Evolutionary conservation across 2,888 invertebrate species (phyloP).

Genomic region (Cantharis nigra): DNA sequence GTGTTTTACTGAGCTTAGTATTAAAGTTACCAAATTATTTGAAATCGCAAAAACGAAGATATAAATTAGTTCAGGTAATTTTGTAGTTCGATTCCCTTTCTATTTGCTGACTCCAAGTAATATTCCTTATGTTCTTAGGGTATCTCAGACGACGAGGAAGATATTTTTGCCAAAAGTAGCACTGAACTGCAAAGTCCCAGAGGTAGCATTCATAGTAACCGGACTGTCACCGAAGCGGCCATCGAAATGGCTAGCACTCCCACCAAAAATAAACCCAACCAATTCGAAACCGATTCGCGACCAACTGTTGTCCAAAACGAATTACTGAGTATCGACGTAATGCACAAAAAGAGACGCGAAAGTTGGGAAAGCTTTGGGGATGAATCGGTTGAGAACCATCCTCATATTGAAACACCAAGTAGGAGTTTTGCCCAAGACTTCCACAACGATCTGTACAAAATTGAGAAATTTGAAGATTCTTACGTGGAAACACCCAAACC

Average conservation of each 20-base stretch:
- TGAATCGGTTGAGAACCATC: constrained; percentile 16
- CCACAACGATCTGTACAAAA: constrained; percentile 53
- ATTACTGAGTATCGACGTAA: background rate
- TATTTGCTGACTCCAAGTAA: too few species aligned
- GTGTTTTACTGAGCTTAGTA: constrained; percentile 59
- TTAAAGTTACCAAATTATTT: constrained; percentile 62
- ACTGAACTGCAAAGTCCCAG: constrained; percentile 47
- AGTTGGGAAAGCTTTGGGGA: constrained; percentile 46
- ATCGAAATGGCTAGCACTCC: background rate
- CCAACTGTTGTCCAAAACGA: background rate
- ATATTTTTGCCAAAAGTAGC: constrained; percentile 58
- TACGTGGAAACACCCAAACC: constrained; percentile 55
- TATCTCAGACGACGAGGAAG: constrained; percentile 57
- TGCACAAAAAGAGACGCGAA: background rate
- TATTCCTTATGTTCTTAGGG: constrained; percentile 38
- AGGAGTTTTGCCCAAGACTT: constrained; percentile 19
- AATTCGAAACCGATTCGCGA: background rate
- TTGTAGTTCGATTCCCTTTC: too few species aligned
- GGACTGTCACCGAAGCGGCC: background rate
- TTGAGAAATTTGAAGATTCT: constrained; percentile 52
- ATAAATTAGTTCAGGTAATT: constrained; percentile 46
- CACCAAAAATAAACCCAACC: background rate
- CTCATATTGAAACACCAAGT: background rate
- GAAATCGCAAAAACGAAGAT: constrained; percentile 44
- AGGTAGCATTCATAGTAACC: constrained; percentile 27